These are phyloP conservation scores for Protomyctophum bolini DNA, from an alignment of 2,113 vertebrate genomes.

Conservation along the genomic window DNA sequence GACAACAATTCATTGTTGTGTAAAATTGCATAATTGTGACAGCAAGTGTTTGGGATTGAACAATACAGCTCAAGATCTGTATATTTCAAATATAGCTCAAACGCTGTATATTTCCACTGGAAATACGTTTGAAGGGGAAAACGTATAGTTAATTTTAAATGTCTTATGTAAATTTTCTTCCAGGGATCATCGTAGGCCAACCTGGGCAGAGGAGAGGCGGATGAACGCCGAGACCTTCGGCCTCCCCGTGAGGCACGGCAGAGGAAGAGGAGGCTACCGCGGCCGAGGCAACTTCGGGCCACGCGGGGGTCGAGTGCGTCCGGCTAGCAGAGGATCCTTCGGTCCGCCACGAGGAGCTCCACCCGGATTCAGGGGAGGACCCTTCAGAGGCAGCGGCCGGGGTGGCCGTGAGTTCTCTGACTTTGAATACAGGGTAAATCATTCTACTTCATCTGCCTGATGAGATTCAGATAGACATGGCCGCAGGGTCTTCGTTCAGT, in stretches of 20 bases:
- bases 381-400: slow-evolving; percentile 85
- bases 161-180: background rate
- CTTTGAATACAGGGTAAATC: slow-evolving; percentile 93
- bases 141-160: background rate
- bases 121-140: no score
- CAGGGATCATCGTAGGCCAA: slow-evolving; percentile 94
- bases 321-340: slow-evolving; percentile 83
- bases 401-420: slow-evolving; percentile 93
- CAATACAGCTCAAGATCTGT: no score
- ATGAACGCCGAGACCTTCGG: slow-evolving; percentile 97
- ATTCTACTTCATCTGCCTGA: background rate
- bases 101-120: no score
- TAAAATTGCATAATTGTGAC: no score
- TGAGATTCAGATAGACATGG: no score
- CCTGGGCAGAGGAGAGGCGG: slow-evolving; percentile 95
- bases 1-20: no score
- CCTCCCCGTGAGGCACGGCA: slow-evolving; percentile 88
- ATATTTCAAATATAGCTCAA: no score
- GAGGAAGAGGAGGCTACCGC: slow-evolving; percentile 89
- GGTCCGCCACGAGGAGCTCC: slow-evolving; percentile 82
- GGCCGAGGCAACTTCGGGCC: slow-evolving; percentile 88
- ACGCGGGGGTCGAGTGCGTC: slow-evolving; percentile 87
- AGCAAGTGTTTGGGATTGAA: no score
- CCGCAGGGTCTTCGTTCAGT: no score
- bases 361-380: slow-evolving; percentile 85